A percentile compares a stretch with the other conserved stretches of the same genome.
These are phyloP conservation scores for Drosophila ercepeae DNA, from an alignment of 1,140 invertebrate genomes.

Conservation along the genomic window DNA sequence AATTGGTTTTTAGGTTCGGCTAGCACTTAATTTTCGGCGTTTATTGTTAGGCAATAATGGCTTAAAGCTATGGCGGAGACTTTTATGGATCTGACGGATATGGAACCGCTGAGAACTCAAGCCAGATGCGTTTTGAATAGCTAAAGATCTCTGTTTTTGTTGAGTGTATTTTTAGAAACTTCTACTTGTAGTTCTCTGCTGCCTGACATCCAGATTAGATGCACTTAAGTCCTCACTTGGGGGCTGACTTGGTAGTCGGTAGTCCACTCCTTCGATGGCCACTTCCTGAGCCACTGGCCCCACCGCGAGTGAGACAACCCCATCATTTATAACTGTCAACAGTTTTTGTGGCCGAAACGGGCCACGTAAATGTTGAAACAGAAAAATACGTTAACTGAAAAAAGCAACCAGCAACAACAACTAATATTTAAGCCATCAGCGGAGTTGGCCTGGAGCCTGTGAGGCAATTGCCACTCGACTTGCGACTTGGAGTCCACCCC, in stretches of 20 bases:
- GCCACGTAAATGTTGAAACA: constrained; percentile 25
- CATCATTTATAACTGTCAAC: constrained; percentile 80
- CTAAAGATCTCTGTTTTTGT: not conserved
- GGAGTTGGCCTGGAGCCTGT: constrained; percentile 19
- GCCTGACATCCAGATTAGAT: constrained; percentile 38
- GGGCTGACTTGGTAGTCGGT: constrained; percentile 12
- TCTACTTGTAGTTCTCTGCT: not conserved
- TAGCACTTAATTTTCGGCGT: constrained; percentile 27
- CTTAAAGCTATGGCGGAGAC: not conserved
- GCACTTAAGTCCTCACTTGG: constrained; percentile 47
- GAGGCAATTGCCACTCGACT: constrained; percentile 59
- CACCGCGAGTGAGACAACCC: constrained; percentile 44
- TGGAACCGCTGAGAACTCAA: not conserved
- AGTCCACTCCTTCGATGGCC: constrained; percentile 28
- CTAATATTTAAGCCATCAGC: constrained; percentile 77
- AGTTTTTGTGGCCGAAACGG: constrained; percentile 67
- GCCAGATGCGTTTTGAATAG: not conserved
- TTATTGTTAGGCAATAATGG: constrained; percentile 25
- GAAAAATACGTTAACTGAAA: constrained; percentile 23
- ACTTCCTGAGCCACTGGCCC: constrained; percentile 41
- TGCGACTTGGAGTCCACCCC: not conserved
- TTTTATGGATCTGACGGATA: not conserved
- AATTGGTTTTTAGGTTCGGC: constrained; percentile 26
- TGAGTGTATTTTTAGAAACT: not conserved
- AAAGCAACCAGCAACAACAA: constrained; percentile 59